Base-by-base conservation (phyloP, 2,797 vertebrate genomes). In the Harpagifer antarcticus region DNA sequence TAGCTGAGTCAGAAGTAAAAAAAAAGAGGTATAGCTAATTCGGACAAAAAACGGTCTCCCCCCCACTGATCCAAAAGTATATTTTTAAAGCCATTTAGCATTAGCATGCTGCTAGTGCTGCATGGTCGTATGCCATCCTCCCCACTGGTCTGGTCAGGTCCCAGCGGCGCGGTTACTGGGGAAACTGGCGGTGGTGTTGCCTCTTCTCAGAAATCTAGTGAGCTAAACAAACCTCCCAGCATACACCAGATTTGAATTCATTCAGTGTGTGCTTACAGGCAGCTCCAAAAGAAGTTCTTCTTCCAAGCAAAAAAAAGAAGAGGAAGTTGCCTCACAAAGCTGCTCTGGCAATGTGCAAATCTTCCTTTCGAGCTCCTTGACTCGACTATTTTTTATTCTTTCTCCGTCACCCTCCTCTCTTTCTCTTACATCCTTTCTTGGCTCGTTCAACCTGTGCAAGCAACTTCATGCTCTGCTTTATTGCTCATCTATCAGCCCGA, bases 271-370 rank as follows among this genome's bases (percentile, higher is more conserved):
- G 82, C 87, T 85, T 68, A 77, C 67, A 71, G 82, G 79, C 74
- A 67, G 76, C 76, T 84, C 87, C 83, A 85, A 91, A 92, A 91
- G 82, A 85, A 90, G 72, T 86, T 73, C 76, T 66, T 79, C 78
- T 66, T 63, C 62, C 54, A 20, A 19, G 40, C 56, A 14, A 20
- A 60, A 68, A 90, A 82, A 88, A 91, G 92, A 79, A 85, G 86
- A 93, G 95, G 93, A 96, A 95, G 93, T 92, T 8, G 85, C 82
- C 73, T 74, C 76, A 93, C 93, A 93, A 94, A 92, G 89, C 86
- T 69, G 43, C 75, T 49, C 82, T 87, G 89, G 90, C 91, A 86
- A 78, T 42, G 55, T 78, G 79, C 84, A 85, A 91, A 91, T 92
- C 90, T 89, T 89, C 74, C 78, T 84, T 90, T 91, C 81, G 81